These are phyloP conservation scores for Syndactyla subalaris DNA, from an alignment of 2,797 vertebrate genomes.

Conservation along the genomic window DNA sequence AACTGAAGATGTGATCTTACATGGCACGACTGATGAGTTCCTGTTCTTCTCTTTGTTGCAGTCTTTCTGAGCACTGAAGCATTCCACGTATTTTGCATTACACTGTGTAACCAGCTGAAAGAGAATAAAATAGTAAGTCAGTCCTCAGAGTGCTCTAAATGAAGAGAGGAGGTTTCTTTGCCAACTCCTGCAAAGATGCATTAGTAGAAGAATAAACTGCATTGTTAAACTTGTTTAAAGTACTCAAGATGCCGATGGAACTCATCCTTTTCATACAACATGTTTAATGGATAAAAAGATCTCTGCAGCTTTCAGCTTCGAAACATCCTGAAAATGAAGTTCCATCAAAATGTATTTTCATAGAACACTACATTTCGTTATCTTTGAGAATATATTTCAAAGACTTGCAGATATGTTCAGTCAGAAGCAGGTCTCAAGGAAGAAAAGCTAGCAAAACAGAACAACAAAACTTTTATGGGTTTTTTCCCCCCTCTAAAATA, in stretches of 20 bases:
- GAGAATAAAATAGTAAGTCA: constrained; percentile 64
- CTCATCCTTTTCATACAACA: constrained; percentile 3
- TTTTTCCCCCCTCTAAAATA: background rate
- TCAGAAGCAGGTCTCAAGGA: background rate
- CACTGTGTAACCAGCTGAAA: constrained; percentile 95
- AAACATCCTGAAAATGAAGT: constrained; percentile 11
- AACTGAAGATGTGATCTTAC: constrained; percentile 79
- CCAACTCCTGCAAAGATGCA: background rate
- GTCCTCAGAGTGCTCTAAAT: background rate
- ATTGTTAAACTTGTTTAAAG: constrained; percentile 56
- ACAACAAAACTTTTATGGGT: background rate
- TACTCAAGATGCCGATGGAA: constrained; percentile 34
- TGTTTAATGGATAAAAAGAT: constrained; percentile 51
- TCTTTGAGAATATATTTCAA: constrained; percentile 14
- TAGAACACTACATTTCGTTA: background rate
- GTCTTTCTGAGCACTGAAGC: constrained; percentile 97
- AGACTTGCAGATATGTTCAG: background rate
- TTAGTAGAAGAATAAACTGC: constrained; percentile 44
- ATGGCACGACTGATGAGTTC: constrained; percentile 97
- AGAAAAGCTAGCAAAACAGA: constrained; percentile 15
- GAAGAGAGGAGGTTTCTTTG: constrained; percentile 40
- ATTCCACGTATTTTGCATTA: constrained; percentile 91
- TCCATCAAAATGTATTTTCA: constrained; percentile 33
- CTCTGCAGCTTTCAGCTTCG: background rate
- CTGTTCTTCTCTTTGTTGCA: constrained; percentile 99